phyloP scores from a whole-genome alignment of 2,797 vertebrate species.

The Anguilla marmorata region DNA sequence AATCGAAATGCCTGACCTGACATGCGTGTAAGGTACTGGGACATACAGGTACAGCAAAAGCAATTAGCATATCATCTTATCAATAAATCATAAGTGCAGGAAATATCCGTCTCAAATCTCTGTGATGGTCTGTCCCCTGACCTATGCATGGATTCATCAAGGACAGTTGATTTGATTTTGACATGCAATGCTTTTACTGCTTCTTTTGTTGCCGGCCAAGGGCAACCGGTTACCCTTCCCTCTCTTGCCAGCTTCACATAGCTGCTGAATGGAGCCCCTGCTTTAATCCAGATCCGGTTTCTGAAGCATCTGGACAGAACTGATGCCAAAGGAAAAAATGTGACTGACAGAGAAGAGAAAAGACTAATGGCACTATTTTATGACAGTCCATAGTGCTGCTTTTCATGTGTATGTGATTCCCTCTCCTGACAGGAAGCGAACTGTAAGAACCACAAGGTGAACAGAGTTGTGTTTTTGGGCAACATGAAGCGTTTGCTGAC shows the following conservation, averaged over 20 bases:
- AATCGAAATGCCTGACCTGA: not conserved
- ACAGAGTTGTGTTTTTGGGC: constrained; percentile 93
- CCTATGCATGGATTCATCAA: not conserved
- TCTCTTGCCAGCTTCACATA: not conserved
- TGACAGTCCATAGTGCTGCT: not conserved
- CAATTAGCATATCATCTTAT: not conserved
- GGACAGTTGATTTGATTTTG: not conserved
- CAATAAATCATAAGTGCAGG: not conserved
- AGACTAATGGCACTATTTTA: not conserved
- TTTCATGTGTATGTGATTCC: constrained; percentile 19
- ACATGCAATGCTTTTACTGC: not conserved
- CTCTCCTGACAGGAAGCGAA: constrained; percentile 80
- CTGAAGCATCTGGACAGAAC: not conserved
- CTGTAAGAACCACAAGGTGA: constrained; percentile 96
- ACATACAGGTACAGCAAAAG: not conserved
- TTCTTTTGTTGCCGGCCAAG: not conserved
- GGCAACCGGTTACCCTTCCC: no score
- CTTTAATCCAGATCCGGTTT: not conserved
- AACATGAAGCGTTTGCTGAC: constrained; percentile 92
- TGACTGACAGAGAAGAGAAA: not conserved
- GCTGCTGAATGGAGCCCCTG: not conserved
- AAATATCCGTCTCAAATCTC: not conserved
- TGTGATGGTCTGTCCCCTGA: not conserved
- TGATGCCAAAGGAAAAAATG: not conserved
- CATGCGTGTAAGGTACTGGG: not conserved